These are phyloP conservation scores for Hemiprocne comata DNA, from an alignment of 2,113 vertebrate genomes.

Conservation along the genomic window DNA sequence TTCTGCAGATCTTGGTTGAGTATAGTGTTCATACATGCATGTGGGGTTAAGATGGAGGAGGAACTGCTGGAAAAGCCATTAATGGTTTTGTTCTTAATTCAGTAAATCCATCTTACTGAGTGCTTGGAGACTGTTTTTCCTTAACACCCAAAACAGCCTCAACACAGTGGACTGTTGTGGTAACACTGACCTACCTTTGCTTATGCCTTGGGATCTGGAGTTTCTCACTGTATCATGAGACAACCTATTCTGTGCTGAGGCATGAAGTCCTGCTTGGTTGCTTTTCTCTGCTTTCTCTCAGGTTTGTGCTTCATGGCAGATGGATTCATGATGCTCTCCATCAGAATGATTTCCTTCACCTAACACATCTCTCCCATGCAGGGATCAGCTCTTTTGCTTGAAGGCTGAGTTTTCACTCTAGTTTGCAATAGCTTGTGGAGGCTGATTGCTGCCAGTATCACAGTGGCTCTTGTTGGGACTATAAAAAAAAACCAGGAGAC, in stretches of 20 bases:
- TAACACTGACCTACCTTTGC: constrained; percentile 9
- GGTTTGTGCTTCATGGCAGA: background rate
- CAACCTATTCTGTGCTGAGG: background rate
- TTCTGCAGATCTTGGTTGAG: background rate
- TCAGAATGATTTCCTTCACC: background rate
- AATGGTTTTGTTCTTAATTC: background rate
- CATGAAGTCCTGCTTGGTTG: background rate
- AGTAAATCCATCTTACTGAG: background rate
- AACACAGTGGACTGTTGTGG: constrained; percentile 16
- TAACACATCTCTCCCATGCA: background rate
- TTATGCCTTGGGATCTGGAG: constrained; percentile 25
- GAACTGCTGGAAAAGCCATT: background rate
- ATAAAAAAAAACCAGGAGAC: background rate
- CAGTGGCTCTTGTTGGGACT: background rate
- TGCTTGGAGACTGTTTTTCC: background rate
- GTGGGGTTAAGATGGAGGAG: background rate
- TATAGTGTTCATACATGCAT: background rate
- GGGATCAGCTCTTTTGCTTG: background rate
- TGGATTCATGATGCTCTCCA: background rate
- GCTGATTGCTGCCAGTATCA: background rate
- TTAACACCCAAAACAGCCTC: background rate
- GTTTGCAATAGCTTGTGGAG: background rate
- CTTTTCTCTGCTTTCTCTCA: background rate
- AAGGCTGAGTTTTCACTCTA: background rate
- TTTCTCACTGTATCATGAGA: constrained; percentile 2